Conservation (phyloP, 2,797 vertebrate genomes). For the Synaphobranchus kaupii region DNA sequence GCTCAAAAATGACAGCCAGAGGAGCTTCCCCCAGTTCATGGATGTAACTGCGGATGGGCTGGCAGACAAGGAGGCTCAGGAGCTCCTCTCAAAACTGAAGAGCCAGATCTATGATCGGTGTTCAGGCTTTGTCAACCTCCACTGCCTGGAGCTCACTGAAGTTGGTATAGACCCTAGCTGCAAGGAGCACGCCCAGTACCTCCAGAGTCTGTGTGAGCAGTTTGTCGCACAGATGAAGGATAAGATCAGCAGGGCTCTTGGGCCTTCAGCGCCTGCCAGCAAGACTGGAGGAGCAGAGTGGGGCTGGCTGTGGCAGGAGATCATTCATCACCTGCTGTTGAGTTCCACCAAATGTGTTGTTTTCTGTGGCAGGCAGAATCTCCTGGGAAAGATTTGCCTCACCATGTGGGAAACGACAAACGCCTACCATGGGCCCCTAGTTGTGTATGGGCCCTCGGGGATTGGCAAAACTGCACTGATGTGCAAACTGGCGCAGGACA, state of each 20-base stretch:
- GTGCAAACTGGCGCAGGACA: slow-evolving; percentile 69
- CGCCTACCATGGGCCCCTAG: slow-evolving; percentile 59
- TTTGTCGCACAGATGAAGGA: slow-evolving; percentile 73
- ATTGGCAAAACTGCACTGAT: slow-evolving; percentile 79
- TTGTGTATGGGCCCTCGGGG: slow-evolving; percentile 71
- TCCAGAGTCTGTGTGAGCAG: slow-evolving; percentile 72
- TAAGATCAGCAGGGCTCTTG: slow-evolving; percentile 54
- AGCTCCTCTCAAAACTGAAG: slow-evolving; percentile 71
- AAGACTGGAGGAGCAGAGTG: slow-evolving; percentile 20
- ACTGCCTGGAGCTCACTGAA: slow-evolving; percentile 67
- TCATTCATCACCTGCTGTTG: slow-evolving; percentile 59
- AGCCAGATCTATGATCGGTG: slow-evolving; percentile 49
- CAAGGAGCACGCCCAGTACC: slow-evolving; percentile 73
- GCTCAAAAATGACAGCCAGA: slow-evolving; percentile 55
- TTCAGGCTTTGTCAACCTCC: slow-evolving; percentile 60
- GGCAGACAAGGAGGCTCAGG: slow-evolving; percentile 69
- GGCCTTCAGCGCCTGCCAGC: background rate
- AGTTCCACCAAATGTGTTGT: slow-evolving; percentile 49
- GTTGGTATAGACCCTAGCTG: slow-evolving; percentile 60
- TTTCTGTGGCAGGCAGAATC: slow-evolving; percentile 68
- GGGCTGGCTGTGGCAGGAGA: slow-evolving; percentile 65
- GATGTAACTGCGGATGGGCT: slow-evolving; percentile 65
- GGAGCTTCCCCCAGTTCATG: slow-evolving; percentile 59
- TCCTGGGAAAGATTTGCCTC: slow-evolving; percentile 69
- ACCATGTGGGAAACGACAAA: slow-evolving; percentile 60